Percentiles rank a stretch among this genome's conserved stretches.
Evolutionary conservation across 2,888 invertebrate species (phyloP).

Genomic region (Selenia dentaria): DNA sequence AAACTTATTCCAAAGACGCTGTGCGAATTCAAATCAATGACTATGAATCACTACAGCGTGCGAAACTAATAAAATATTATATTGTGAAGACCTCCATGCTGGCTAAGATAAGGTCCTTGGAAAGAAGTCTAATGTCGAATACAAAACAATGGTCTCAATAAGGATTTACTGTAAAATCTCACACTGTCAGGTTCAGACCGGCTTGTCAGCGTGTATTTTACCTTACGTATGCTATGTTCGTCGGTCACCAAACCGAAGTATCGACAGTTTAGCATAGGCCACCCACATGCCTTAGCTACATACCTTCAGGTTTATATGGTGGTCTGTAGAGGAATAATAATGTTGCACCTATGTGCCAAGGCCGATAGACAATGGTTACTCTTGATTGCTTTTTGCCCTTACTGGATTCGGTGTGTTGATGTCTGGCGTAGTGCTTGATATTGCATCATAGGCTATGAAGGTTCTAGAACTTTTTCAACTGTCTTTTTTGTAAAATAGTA

Average conservation of each 20-base stretch:
- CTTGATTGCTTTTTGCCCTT: conserved; percentile 68
- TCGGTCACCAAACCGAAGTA: conserved; percentile 45
- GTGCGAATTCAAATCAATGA: conserved; percentile 9
- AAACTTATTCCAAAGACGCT: background rate
- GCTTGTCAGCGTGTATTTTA: conserved; percentile 13
- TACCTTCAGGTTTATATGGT: conserved; percentile 55
- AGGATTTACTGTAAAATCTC: conserved; percentile 10
- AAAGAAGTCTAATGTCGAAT: conserved; percentile 9
- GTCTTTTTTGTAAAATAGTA: too few relatives aligned
- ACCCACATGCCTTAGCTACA: conserved; percentile 62
- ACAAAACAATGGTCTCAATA: conserved; percentile 1
- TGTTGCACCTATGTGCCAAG: conserved; percentile 57
- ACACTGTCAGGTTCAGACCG: conserved; percentile 27
- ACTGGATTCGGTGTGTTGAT: conserved; percentile 18
- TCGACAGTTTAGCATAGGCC: conserved; percentile 55
- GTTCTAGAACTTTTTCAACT: background rate
- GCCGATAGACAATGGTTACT: conserved; percentile 56
- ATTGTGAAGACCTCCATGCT: conserved; percentile 9
- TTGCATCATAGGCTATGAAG: conserved; percentile 22
- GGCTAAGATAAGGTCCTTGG: conserved; percentile 1
- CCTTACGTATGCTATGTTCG: conserved; percentile 61
- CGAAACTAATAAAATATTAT: conserved; percentile 9
- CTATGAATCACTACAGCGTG: background rate
- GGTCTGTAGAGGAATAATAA: conserved; percentile 65
- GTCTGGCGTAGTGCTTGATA: conserved; percentile 8